These are phyloP conservation scores for Pachyramphus minor DNA, from an alignment of 2,113 vertebrate genomes.

Conservation along the genomic window DNA sequence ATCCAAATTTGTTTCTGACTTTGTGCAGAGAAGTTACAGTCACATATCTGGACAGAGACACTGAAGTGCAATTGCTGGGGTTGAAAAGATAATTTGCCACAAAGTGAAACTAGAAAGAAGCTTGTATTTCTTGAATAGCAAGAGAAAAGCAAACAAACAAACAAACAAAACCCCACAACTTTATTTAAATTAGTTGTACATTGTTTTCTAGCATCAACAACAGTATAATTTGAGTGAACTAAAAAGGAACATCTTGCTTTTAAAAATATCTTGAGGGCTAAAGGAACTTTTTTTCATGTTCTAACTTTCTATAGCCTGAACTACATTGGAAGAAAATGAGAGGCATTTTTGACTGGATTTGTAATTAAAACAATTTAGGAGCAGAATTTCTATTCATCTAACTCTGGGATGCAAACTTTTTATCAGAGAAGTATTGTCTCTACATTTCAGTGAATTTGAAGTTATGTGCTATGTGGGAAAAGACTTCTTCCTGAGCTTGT, in stretches of 20 bases:
- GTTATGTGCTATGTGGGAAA: constrained; percentile 3
- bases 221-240: background rate
- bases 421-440: background rate
- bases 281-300: background rate
- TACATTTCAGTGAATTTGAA: constrained; percentile 19
- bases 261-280: background rate
- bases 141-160: too few relatives aligned
- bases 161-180: background rate
- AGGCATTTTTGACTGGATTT: background rate
- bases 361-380: constrained; percentile 42
- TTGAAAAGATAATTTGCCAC: background rate
- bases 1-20: background rate
- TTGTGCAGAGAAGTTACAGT: background rate
- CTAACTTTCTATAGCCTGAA: background rate
- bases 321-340: constrained; percentile 3
- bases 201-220: background rate
- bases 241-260: background rate
- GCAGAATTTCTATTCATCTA: background rate
- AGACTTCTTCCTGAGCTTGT: background rate
- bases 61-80: background rate
- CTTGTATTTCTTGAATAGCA: background rate
- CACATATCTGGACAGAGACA: background rate
- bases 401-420: background rate
- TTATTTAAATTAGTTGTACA: background rate
- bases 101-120: background rate